These are phyloP conservation scores for Amphipoea lucens DNA, from an alignment of 2,888 invertebrate species.

Conservation along the genomic window DNA sequence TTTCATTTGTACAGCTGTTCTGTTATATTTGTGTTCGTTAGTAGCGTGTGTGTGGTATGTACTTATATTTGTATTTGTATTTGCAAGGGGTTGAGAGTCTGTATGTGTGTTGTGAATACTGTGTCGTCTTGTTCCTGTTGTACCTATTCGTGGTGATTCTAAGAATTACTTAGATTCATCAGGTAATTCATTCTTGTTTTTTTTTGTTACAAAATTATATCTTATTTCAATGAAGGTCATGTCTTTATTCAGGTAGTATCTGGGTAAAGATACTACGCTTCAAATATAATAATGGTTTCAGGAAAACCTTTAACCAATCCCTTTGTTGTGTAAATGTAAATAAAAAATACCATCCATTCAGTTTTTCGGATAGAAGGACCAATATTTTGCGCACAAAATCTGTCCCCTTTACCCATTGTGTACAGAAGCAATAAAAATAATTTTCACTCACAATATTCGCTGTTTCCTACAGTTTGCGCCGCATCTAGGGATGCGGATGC, in stretches of 20 bases:
- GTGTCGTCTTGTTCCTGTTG: background rate
- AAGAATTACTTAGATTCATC: background rate
- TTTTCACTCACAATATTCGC: constrained; percentile 54
- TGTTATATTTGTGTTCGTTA: constrained; percentile 48
- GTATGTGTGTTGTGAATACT: constrained; percentile 5
- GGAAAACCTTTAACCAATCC: background rate
- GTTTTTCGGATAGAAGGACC: constrained; percentile 9
- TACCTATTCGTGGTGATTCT: background rate
- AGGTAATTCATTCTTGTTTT: background rate
- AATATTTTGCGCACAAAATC: constrained; percentile 33
- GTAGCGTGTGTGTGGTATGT: constrained; percentile 1
- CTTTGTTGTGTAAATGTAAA: constrained; percentile 2
- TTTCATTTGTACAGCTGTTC: constrained; percentile 70
- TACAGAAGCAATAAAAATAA: constrained; percentile 39
- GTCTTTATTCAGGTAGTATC: background rate
- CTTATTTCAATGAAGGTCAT: background rate
- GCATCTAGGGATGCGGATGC: constrained; percentile 74
- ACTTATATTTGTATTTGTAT: constrained; percentile 25
- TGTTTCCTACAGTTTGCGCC: constrained; percentile 50
- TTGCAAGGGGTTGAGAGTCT: constrained; percentile 11
- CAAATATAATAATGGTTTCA: background rate
- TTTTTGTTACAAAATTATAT: background rate
- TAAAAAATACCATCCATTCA: constrained; percentile 10
- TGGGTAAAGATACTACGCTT: background rate
- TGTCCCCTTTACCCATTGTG: constrained; percentile 11